Percentiles rank a stretch among this genome's conserved stretches.
Conservation (phyloP, 2,797 vertebrate genomes). For the Todus mexicanus region DNA sequence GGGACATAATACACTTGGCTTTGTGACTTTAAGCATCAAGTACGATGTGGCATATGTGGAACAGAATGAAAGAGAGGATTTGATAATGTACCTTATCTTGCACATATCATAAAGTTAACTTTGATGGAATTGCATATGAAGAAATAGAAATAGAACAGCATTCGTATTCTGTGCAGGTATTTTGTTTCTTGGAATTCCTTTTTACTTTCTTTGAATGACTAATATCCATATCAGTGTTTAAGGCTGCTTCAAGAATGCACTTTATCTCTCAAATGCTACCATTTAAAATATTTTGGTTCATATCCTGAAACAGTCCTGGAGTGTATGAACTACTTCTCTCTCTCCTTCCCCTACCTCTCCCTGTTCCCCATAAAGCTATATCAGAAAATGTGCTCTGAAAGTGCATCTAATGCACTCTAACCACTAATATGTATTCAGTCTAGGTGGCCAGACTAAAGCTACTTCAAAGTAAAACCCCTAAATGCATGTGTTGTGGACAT, state of each 20-base stretch:
- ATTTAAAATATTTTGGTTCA: background rate
- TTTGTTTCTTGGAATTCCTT: background rate
- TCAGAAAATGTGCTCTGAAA: background rate
- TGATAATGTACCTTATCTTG: background rate
- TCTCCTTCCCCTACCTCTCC: background rate
- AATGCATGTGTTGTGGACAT: background rate
- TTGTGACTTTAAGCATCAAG: background rate
- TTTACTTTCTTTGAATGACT: background rate
- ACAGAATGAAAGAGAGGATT: background rate
- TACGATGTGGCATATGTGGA: background rate
- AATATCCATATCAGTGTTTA: background rate
- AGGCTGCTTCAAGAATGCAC: background rate
- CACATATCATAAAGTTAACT: background rate
- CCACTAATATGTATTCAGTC: background rate
- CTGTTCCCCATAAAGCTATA: fast-evolving
- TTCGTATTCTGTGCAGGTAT: background rate
- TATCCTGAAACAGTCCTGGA: background rate
- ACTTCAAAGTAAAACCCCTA: background rate
- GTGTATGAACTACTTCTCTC: background rate
- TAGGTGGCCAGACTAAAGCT: background rate
- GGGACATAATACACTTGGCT: background rate
- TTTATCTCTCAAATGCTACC: background rate
- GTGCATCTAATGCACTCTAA: background rate
- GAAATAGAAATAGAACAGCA: background rate
- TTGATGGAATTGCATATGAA: background rate